A percentile compares a stretch with the other conserved stretches of the same genome.
These are phyloP conservation scores for Manduca sexta DNA, from an alignment of 1,140 invertebrate genomes.

Conservation along the genomic window DNA sequence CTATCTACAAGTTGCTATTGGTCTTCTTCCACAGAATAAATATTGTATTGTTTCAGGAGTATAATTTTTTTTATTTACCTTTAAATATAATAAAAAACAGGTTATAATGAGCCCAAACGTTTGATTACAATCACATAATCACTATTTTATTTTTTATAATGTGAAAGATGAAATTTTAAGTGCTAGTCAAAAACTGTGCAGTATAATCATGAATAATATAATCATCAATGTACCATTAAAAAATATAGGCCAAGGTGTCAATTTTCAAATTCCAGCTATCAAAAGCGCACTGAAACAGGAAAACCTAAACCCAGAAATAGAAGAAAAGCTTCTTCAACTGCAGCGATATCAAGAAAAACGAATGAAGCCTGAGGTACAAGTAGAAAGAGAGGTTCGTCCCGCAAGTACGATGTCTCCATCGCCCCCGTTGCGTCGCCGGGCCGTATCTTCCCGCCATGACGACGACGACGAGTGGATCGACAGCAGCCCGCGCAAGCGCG, in stretches of 20 bases:
- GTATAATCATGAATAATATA: too few relatives aligned
- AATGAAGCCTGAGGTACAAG: slow-evolving; percentile 75
- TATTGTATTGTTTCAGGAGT: too few relatives aligned
- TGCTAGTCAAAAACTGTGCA: too few relatives aligned
- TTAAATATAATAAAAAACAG: too few relatives aligned
- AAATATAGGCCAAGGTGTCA: slow-evolving; percentile 2
- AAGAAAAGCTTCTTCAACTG: slow-evolving; percentile 91
- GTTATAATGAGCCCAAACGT: too few relatives aligned
- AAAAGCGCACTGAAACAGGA: slow-evolving; percentile 88
- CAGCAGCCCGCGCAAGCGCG: slow-evolving; percentile 34
- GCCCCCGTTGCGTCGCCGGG: slow-evolving; percentile 35
- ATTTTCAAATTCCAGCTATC: slow-evolving; percentile 77
- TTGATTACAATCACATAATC: too few relatives aligned
- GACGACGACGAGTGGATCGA: slow-evolving; percentile 72
- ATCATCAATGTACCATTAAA: not conserved
- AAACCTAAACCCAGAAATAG: slow-evolving; percentile 93
- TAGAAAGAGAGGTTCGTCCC: slow-evolving; percentile 35
- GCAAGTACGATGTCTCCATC: slow-evolving; percentile 28
- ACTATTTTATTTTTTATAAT: too few relatives aligned
- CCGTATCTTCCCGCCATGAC: slow-evolving; percentile 58
- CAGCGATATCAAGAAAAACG: slow-evolving; percentile 91
- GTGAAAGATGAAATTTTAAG: too few relatives aligned
- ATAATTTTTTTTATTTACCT: too few relatives aligned
- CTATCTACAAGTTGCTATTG: too few relatives aligned
- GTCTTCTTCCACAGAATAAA: too few relatives aligned